Conservation (phyloP, 2,888 invertebrate genomes). For the Sphecodes monilicornis region DNA sequence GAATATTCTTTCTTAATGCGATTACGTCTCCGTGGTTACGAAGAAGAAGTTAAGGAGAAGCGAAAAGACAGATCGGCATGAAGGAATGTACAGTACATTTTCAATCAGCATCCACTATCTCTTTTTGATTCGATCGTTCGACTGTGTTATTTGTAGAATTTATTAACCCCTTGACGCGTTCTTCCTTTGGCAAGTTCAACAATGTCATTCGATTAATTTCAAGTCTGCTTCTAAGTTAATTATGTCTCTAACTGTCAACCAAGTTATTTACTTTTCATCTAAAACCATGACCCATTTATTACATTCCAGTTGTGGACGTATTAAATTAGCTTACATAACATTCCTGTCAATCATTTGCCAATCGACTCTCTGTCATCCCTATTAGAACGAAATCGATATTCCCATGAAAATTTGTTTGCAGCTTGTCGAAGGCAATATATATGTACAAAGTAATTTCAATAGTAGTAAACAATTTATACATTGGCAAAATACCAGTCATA, state of each 20-base stretch:
- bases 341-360: slow-evolving; percentile 3
- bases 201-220: neutral
- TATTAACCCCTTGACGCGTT: neutral
- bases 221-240: neutral
- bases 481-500: neutral
- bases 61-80: slow-evolving; percentile 25
- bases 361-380: neutral
- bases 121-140: neutral
- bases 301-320: neutral
- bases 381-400: neutral
- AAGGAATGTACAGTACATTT: slow-evolving; percentile 30
- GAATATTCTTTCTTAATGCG: slow-evolving; percentile 75
- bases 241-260: neutral
- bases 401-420: neutral
- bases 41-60: slow-evolving; percentile 41
- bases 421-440: neutral
- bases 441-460: neutral
- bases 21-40: slow-evolving; percentile 71
- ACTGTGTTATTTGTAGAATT: neutral
- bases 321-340: slow-evolving; percentile 9
- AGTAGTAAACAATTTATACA: neutral
- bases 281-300: neutral
- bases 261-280: neutral
- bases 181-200: neutral
- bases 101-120: neutral